A percentile compares a stretch with the other conserved stretches of the same genome.
These are phyloP conservation scores for Ispidina picta DNA, from an alignment of 2,797 vertebrate species.

Conservation along the genomic window DNA sequence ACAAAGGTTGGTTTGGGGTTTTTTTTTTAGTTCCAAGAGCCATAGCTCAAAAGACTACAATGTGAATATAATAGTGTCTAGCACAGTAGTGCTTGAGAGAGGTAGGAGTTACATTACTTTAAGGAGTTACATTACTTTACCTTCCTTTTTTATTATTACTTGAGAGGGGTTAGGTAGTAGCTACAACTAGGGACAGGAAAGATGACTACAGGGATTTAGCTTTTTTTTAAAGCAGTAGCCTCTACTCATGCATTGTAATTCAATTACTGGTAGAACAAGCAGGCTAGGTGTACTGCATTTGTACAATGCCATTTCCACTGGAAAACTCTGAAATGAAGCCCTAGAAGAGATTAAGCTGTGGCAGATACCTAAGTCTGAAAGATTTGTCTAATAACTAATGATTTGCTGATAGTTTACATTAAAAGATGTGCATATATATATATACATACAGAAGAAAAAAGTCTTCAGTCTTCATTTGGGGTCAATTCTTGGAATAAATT, in stretches of 20 bases:
- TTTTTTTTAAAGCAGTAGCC: neutral
- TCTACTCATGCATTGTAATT: accelerated
- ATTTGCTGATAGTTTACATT: neutral
- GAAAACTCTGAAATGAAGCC: neutral
- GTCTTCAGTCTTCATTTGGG: neutral
- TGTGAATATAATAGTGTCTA: neutral
- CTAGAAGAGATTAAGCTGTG: neutral
- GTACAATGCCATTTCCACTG: neutral
- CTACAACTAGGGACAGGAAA: neutral
- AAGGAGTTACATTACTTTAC: too few species aligned
- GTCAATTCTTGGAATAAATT: neutral
- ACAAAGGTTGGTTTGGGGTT: neutral
- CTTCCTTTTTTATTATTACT: too few species aligned
- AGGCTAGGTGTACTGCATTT: neutral
- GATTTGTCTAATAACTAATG: neutral
- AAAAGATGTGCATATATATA: neutral
- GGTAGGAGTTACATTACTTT: neutral
- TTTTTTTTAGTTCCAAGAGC: neutral
- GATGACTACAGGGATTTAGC: neutral
- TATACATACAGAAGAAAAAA: neutral
- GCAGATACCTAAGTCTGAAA: neutral
- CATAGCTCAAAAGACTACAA: neutral
- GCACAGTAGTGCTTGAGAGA: neutral
- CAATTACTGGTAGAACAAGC: neutral
- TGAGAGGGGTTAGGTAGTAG: too few species aligned